Percentiles rank a stretch among this genome's conserved stretches.
phyloP scores from a whole-genome alignment of 2,888 invertebrate genomes.

The Caenorhabditis sinica region DNA sequence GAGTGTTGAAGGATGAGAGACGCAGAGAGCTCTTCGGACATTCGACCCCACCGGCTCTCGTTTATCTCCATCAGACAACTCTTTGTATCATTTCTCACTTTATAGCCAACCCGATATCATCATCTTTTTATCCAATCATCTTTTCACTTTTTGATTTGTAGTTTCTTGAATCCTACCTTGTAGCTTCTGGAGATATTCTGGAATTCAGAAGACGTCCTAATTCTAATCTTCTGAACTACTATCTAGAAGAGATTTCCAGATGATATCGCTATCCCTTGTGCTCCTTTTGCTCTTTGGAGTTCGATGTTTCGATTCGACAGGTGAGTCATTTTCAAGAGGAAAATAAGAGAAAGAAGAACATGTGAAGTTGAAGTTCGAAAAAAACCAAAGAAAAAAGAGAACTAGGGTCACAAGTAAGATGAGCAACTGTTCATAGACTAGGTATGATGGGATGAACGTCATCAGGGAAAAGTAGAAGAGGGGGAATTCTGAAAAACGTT shows the following conservation, averaged over 20 bases:
- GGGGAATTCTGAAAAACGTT: too few relatives aligned
- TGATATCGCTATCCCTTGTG: constrained; percentile 55
- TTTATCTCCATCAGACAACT: too few relatives aligned
- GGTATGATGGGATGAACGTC: not conserved
- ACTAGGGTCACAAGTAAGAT: too few relatives aligned
- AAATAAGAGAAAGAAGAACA: not conserved
- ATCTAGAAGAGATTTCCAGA: constrained; percentile 1
- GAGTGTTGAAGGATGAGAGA: constrained; percentile 34
- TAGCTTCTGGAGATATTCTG: not conserved
- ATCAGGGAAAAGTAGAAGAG: not conserved
- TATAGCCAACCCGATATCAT: not conserved
- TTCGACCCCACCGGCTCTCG: constrained; percentile 35
- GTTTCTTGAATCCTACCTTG: constrained; percentile 4
- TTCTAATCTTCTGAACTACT: not conserved
- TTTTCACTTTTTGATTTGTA: not conserved
- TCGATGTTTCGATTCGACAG: constrained; percentile 61
- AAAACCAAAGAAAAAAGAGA: constrained; percentile 1
- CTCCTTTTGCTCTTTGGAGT: constrained; percentile 58
- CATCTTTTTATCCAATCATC: constrained; percentile 2
- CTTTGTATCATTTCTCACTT: constrained; percentile 44
- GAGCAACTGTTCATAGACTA: too few relatives aligned
- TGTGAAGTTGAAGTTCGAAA: too few relatives aligned
- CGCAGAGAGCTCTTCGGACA: constrained; percentile 41
- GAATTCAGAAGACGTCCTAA: not conserved
- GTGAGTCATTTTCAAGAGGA: constrained; percentile 20